A percentile compares a stretch with the other conserved stretches of the same genome.
These are phyloP conservation scores for Dolichopus griseipennis DNA, from an alignment of 2,888 invertebrate species.

Conservation along the genomic window DNA sequence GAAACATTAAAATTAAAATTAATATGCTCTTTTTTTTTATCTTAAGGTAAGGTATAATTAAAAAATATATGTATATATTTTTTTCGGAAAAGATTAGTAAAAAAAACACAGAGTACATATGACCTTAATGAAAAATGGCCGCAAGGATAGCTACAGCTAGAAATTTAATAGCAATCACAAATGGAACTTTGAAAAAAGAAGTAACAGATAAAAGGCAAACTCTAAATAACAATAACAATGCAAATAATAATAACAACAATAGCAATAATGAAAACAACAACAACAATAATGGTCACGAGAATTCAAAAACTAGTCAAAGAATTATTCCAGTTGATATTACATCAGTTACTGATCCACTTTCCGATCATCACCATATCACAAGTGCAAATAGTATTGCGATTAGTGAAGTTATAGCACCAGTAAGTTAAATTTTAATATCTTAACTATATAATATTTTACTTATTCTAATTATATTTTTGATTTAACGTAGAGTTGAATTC, in stretches of 20 bases:
- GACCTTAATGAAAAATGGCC: not conserved
- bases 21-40: too few relatives aligned
- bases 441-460: too few relatives aligned
- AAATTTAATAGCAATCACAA: constrained; percentile 1
- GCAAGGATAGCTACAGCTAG: constrained; percentile 4
- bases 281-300: not conserved
- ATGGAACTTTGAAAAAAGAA: not conserved
- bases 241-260: not conserved
- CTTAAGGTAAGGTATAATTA: too few relatives aligned
- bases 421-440: not conserved
- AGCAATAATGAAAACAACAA: not conserved
- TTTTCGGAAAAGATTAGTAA: not conserved
- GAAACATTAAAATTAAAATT: too few relatives aligned
- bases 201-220: not conserved
- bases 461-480: too few relatives aligned
- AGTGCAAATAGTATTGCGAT: not conserved
- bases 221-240: not conserved
- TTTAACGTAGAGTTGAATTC: too few relatives aligned
- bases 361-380: not conserved
- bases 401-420: not conserved
- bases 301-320: not conserved
- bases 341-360: not conserved
- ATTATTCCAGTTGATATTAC: not conserved
- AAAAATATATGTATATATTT: too few relatives aligned
- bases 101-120: not conserved